Evolutionary conservation across 2,888 invertebrate species (phyloP), one percentile per base, ranked within the genome.

Genomic region (Uloborus plumipes): DNA sequence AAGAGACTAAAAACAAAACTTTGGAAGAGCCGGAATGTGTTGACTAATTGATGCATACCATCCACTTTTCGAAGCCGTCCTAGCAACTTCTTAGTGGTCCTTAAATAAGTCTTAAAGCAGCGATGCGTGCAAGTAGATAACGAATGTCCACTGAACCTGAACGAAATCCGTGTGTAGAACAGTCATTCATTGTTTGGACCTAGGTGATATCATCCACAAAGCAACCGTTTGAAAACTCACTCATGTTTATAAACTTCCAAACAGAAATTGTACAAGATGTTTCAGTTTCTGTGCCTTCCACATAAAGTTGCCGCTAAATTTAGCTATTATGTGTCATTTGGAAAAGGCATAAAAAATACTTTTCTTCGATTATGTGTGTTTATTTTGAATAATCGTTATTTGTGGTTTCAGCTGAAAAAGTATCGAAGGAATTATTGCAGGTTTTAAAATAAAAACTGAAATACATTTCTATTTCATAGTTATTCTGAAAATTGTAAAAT

Each of bases 111-210:
- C 18, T 20, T 16, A 55, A 18, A 20, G n/a, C 55, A 55, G 9
- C 20, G 55, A 55, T 55, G 55, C 55, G 55, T 55, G 20, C 20
- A 55, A 20, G 18, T n/a, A 55, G 55, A 55, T 55, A 55, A 55
- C 55, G 20, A n/a, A 55, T n/a, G 20, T 55, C 55, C 55, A 55
- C 55, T 55, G 55, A 55, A 55, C 55, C 55, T 20, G 18, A 55
- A 55, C 55, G 55, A 55, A 55, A 55, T 55, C 55, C 55, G 55
- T 55, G 55, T 55, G 55, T 18, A 55, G 55, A 55, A 55, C 55
- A n/a, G 20, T n/a, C 55, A n/a, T 55, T 55, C 55, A 55, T 55
- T 55, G 55, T 55, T 55, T 55, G n/a, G 55, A 55, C n/a, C 7
- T 18, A 55, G 26, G 55, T 20, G 20, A 55, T 55, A 55, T 20